Conservation (phyloP, 2,113 vertebrate species). For the Syrrhaptes paradoxus region DNA sequence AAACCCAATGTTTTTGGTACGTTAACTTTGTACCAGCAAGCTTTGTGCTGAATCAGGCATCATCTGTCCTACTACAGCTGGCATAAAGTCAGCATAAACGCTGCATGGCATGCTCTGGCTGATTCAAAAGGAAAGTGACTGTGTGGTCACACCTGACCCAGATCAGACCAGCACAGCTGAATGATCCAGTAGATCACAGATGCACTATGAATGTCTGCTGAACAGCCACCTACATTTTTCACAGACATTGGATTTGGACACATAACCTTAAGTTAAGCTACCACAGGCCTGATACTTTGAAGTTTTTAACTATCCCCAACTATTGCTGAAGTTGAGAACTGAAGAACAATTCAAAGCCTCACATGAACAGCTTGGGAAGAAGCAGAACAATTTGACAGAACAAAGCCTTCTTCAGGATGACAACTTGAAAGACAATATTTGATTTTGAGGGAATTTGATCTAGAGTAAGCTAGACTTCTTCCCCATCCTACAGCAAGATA, state of each 20-base stretch:
- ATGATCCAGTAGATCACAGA: conserved; percentile 39
- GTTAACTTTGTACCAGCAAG: conserved; percentile 55
- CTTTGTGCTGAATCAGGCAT: conserved; percentile 69
- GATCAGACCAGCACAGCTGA: conserved; percentile 31
- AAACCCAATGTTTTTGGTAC: conserved; percentile 26
- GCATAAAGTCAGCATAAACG: conserved; percentile 54
- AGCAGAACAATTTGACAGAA: not conserved
- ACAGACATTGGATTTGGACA: not conserved
- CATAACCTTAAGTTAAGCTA: not conserved
- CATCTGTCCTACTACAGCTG: conserved; percentile 60
- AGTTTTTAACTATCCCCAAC: not conserved
- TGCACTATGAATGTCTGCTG: not conserved
- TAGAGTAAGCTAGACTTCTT: conserved; percentile 4
- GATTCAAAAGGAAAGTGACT: conserved; percentile 31
- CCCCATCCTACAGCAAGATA: not conserved
- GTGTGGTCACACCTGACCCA: conserved; percentile 1
- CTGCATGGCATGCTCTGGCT: not conserved
- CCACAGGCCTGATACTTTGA: not conserved
- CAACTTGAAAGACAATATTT: conserved; percentile 47
- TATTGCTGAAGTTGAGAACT: not conserved
- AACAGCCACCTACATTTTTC: not conserved
- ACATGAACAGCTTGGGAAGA: not conserved
- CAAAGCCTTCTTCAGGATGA: not conserved
- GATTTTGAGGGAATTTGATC: not conserved
- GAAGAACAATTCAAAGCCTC: not conserved